phyloP scores from a whole-genome alignment of 2,797 vertebrate species.

The Tinamus major region DNA sequence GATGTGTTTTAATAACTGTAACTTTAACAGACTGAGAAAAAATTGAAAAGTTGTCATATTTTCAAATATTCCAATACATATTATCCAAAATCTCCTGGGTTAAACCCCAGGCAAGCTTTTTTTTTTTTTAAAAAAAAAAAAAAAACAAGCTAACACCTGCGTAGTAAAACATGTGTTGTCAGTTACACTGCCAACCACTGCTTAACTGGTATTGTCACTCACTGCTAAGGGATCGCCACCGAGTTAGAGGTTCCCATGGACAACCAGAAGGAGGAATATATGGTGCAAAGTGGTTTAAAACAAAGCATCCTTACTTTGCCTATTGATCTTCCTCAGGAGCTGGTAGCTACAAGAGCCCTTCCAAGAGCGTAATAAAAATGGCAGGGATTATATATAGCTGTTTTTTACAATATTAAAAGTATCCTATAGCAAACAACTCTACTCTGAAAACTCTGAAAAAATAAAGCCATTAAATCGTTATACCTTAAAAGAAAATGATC shows the following conservation, averaged over 20 bases:
- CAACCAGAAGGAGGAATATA: neutral
- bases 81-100: neutral
- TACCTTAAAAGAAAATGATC: neutral
- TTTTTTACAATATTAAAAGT: neutral
- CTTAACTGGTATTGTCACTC: neutral
- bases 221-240: neutral
- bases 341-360: neutral
- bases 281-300: neutral
- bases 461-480: neutral
- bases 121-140: too few relatives aligned
- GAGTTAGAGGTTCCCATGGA: neutral
- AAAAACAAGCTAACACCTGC: neutral
- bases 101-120: neutral
- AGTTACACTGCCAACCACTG: neutral
- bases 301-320: neutral
- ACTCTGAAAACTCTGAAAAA: neutral
- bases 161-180: fast-evolving
- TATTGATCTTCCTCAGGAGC: neutral
- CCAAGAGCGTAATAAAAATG: neutral
- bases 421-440: neutral
- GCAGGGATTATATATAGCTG: neutral
- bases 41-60: neutral
- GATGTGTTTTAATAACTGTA: neutral
- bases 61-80: neutral
- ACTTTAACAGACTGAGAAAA: neutral